Evolutionary conservation across 1,140 invertebrate species (phyloP), one percentile per base, ranked within the genome.

Genomic region (Drosophila sechellia): DNA sequence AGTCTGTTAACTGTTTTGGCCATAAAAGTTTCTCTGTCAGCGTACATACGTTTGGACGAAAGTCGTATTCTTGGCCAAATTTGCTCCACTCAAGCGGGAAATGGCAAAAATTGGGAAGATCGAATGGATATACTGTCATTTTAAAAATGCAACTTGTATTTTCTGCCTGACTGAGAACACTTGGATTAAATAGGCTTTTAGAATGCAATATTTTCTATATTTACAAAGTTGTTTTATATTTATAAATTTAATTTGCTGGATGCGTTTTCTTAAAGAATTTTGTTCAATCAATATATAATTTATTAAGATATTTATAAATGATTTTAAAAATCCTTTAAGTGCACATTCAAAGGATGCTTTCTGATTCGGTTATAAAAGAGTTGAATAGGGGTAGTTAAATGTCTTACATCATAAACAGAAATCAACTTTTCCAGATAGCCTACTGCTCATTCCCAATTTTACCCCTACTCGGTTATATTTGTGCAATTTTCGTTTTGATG

Each of bases 401-500:
- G 12, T 42, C 35, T 61, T 27, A 27, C 31, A 6, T 57, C 53
- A 42, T 58, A 42, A 31, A n/a, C 37, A 22, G 10, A 31, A 20
- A 27, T 40, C 22, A n/a, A 12, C 25, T 22, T 31, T 40, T 56
- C 0, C 22, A 5, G 48, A 31, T 49, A 5, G 57, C 57, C 57
- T 60, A 60, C 50, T 46, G 12, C 5, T 35, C 42, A 4, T 15
- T 31, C 17, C 31, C 27, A 8, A 27, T 5, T 37, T 8, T 31
- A 31, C 31, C 8, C 31, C 31, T 10, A 31, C 31, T 20, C 54
- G 43, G 55, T 39, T 22, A 43, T 80, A 50, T 74, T 64, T 81
- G 49, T 78, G 80, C 75, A 79, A 81, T 83, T 74, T 69, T 74
- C 76, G 78, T 84, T 76, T 56, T 57, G 55, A 79, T 84, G 81